phyloP scores from a whole-genome alignment of 2,797 vertebrate genomes.

The Alexandromys oeconomus region DNA sequence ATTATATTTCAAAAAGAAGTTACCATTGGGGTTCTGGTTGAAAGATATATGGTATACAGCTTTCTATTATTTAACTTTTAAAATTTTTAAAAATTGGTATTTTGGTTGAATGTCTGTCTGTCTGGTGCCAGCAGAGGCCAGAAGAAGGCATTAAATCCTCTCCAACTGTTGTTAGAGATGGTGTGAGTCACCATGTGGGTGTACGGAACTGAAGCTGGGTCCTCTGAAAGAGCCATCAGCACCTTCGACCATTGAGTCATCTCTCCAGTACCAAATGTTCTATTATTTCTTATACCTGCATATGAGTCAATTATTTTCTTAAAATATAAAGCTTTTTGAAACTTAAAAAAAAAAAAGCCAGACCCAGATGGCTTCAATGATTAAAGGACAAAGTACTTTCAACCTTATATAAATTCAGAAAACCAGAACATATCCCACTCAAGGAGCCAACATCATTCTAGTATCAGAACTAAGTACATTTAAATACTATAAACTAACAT shows the following conservation, averaged over 20 bases:
- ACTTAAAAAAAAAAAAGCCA: background rate
- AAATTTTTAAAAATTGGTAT: background rate
- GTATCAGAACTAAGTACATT: background rate
- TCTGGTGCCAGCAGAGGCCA: background rate
- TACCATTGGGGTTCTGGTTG: background rate
- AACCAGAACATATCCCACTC: background rate
- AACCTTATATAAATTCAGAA: background rate
- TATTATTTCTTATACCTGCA: background rate
- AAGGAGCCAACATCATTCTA: background rate
- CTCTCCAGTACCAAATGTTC: background rate
- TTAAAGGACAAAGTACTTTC: background rate
- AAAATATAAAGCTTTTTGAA: background rate
- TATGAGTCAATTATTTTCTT: background rate
- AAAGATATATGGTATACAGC: background rate
- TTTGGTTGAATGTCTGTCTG: background rate
- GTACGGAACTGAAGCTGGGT: background rate
- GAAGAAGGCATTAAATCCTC: background rate
- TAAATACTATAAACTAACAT: background rate
- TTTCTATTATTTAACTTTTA: constrained; percentile 12
- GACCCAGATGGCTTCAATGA: background rate
- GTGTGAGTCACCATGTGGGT: background rate
- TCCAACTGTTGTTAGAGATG: background rate
- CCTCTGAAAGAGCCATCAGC: background rate
- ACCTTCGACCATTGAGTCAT: background rate
- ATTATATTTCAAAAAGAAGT: background rate